Conservation (phyloP, 2,888 invertebrate species). For the Diaphora mendica region DNA sequence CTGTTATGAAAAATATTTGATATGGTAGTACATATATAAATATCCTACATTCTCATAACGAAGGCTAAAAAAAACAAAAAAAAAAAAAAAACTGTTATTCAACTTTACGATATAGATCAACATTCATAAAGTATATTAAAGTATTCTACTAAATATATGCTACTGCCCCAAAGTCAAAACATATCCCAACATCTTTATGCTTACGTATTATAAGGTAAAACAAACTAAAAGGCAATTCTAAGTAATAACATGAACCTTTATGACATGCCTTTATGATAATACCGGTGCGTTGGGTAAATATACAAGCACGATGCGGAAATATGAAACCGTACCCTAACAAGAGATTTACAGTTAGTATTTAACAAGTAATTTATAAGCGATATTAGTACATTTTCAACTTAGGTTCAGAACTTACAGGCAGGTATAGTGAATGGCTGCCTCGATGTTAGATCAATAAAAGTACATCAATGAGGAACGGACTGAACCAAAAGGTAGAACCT, state of each 20-base stretch:
- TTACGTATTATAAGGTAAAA: slow-evolving; percentile 54
- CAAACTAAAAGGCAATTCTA: slow-evolving; percentile 66
- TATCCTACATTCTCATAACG: background rate
- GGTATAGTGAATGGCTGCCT: no score
- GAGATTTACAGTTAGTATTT: slow-evolving; percentile 28
- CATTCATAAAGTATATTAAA: slow-evolving; percentile 39
- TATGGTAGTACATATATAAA: background rate
- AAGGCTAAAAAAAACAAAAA: background rate
- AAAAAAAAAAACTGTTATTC: slow-evolving; percentile 9
- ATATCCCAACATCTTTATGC: slow-evolving; percentile 58
- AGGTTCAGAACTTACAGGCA: no score
- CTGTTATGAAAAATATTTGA: background rate
- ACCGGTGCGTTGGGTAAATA: slow-evolving; percentile 55
- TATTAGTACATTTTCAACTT: background rate
- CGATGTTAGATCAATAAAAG: background rate
- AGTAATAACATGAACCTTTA: slow-evolving; percentile 71
- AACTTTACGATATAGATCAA: slow-evolving; percentile 35
- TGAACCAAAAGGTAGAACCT: no score
- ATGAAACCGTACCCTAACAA: slow-evolving; percentile 46
- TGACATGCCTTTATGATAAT: slow-evolving; percentile 70
- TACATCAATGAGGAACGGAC: no score
- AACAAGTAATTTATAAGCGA: background rate
- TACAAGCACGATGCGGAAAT: slow-evolving; percentile 57
- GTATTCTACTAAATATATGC: slow-evolving; percentile 40
- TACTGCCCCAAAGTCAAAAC: slow-evolving; percentile 48